phyloP scores from a whole-genome alignment of 2,888 invertebrate genomes.

The Panopea generosa region DNA sequence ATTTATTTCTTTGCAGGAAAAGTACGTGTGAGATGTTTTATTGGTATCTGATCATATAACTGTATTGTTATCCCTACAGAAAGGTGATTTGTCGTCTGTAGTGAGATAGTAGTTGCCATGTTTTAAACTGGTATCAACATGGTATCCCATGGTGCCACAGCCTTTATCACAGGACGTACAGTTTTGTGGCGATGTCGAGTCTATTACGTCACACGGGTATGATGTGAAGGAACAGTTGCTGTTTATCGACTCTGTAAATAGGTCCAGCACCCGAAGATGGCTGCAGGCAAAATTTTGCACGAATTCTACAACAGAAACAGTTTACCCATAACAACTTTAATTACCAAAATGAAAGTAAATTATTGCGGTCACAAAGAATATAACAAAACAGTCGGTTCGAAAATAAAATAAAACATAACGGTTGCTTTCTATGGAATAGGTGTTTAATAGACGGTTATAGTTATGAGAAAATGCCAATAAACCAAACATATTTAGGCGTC shows the following conservation, averaged over 20 bases:
- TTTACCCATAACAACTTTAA: too few species aligned
- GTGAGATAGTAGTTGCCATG: conserved; percentile 28
- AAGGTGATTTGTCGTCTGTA: conserved; percentile 33
- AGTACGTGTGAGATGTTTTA: too few species aligned
- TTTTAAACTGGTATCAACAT: conserved; percentile 17
- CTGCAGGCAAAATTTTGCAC: conserved; percentile 90
- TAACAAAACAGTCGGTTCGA: too few species aligned
- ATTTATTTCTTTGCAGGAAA: too few species aligned
- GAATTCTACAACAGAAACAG: conserved; percentile 56
- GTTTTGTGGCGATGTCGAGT: background rate
- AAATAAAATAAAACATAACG: too few species aligned
- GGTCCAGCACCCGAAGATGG: conserved; percentile 93
- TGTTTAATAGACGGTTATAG: too few species aligned
- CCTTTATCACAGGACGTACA: conserved; percentile 55
- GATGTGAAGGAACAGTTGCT: conserved; percentile 90
- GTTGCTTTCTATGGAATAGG: too few species aligned
- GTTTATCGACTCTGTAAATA: conserved; percentile 93
- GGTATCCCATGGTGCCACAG: conserved; percentile 64
- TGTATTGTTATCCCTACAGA: conserved; percentile 16
- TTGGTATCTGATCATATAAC: too few species aligned
- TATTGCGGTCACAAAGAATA: too few species aligned
- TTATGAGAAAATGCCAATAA: too few species aligned
- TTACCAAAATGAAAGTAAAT: too few species aligned
- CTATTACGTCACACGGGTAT: conserved; percentile 89
- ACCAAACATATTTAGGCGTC: too few species aligned